These are phyloP conservation scores for Phyllotis vaccarum DNA, from an alignment of 2,797 vertebrate species.

Conservation along the genomic window DNA sequence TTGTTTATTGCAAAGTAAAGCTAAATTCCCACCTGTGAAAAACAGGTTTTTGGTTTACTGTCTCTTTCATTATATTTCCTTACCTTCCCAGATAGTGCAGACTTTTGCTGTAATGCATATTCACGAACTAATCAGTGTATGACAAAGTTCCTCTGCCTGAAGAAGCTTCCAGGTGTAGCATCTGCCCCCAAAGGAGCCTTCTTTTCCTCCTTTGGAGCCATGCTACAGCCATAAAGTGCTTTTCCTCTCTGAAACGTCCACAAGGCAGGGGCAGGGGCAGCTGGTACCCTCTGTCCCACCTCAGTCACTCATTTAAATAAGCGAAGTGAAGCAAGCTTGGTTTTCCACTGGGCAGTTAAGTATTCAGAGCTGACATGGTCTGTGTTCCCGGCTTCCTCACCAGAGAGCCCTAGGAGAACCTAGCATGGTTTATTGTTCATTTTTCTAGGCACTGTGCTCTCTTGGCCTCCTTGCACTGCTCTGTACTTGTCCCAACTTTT, in stretches of 20 bases:
- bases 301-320: neutral
- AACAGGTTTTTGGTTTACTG: neutral
- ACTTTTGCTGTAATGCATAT: neutral
- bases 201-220: neutral
- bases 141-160: neutral
- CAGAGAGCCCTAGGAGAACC: neutral
- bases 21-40: neutral
- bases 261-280: neutral
- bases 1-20: neutral
- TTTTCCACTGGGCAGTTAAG: slow-evolving; percentile 13
- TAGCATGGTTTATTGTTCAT: neutral
- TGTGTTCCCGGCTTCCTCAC: neutral
- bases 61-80: neutral
- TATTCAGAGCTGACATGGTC: neutral
- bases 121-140: neutral
- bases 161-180: neutral
- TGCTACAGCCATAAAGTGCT: neutral
- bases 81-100: neutral
- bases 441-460: neutral
- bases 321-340: neutral
- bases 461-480: neutral
- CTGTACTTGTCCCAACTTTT: neutral
- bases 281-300: neutral
- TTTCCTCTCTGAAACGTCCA: neutral
- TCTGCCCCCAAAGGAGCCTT: neutral